phyloP scores from a whole-genome alignment of 2,888 invertebrate genomes.

The Tupiocoris notatus region DNA sequence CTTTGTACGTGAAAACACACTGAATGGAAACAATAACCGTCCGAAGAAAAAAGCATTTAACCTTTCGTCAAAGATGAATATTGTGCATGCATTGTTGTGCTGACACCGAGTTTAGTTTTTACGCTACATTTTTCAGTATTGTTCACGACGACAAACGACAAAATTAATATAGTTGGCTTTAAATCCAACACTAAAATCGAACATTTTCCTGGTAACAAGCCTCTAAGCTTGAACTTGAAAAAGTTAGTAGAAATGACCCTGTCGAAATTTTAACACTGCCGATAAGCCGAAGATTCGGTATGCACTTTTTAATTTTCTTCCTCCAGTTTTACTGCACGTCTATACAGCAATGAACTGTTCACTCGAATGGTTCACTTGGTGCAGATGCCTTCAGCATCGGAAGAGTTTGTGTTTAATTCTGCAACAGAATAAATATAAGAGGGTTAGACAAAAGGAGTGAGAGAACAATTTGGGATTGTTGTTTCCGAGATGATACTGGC shows the following conservation, averaged over 20 bases:
- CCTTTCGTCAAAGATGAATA: not conserved
- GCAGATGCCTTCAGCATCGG: slow-evolving; percentile 15
- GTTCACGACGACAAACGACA: slow-evolving; percentile 23
- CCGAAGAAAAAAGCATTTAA: not conserved
- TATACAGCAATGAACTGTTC: slow-evolving; percentile 2
- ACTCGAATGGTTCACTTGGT: not conserved
- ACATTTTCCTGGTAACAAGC: slow-evolving; percentile 34
- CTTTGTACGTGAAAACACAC: not conserved
- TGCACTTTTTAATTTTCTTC: not conserved
- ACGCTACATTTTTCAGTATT: slow-evolving; percentile 13
- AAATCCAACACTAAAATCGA: slow-evolving; percentile 30
- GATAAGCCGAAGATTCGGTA: slow-evolving; percentile 1
- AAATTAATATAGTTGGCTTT: not conserved
- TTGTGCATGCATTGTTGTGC: slow-evolving; percentile 25
- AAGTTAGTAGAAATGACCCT: slow-evolving; percentile 35
- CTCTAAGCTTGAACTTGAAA: slow-evolving; percentile 27
- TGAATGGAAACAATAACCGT: not conserved
- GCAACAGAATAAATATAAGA: not conserved
- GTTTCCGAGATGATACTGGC: too few relatives aligned
- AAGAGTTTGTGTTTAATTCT: not conserved
- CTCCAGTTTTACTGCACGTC: not conserved
- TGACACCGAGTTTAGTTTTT: slow-evolving; percentile 28
- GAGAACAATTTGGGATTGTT: too few relatives aligned
- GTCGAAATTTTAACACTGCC: slow-evolving; percentile 35
- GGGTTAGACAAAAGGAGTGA: too few relatives aligned